Base-by-base conservation (phyloP, 2,113 vertebrate genomes). In the Caracal caracal region DNA sequence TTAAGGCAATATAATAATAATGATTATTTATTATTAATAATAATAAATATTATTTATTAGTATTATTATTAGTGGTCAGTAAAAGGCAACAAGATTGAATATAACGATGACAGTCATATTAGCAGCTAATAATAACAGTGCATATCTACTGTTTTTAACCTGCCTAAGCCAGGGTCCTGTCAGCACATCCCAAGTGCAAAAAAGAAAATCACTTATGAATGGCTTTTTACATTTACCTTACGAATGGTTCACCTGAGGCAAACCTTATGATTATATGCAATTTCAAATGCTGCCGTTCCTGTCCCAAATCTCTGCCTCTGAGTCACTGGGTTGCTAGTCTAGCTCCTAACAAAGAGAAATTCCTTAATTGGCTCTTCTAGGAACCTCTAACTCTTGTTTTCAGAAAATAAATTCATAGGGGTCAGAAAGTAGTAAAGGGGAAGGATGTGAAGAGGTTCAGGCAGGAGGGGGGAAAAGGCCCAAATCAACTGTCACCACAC, bases 171-270 rank as follows among this genome's bases (percentile, higher is more conserved):
- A 10, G 0, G 10, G 26, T 61, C 71, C 19, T 93, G 82, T 70
- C 66, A 76, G n/a, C 47, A 40, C 11, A 81, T 22, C 40, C 24
- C n/a, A 95, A 75, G 61, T 10, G 4, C 71, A 43, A 78, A 97
- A 92, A 96, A 75, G 9, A 19, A 95, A 95, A 90, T 28, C 11
- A 79, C 35, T 80, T 94, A 83, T 63, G 49, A 95, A 15, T 93
- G 66, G 2, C 8, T 95, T 94, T 97, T 61, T 33, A 88, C 76
- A 63, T 96, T 90, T 95, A 12, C 6, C 33, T 92, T 91, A n/a
- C 49, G 15, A 76, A 53, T 37, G 80, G 93, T 49, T 90, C 33
- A 85, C 65, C 0, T 5, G 6, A 40, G 6, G 7, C 6, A 93
- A 94, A 86, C 4, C 7, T 49, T 33, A 86, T 17, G 84, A 49